A percentile compares a stretch with the other conserved stretches of the same genome.
Evolutionary conservation across 2,888 invertebrate species (phyloP).

Genomic region (Acanthococcus lagerstroemiae): DNA sequence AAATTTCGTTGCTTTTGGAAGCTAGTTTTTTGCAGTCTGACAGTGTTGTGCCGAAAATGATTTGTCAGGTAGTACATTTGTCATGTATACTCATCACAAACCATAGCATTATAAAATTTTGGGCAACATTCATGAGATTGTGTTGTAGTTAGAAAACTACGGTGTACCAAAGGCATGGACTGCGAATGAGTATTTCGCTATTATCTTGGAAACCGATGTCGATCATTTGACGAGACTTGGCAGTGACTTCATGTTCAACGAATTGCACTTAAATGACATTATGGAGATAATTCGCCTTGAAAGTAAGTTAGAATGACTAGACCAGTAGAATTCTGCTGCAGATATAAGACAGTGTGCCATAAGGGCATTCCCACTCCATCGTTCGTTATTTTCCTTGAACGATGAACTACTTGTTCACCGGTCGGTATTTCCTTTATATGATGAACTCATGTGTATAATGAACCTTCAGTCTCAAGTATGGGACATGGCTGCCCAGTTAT

Average conservation of each 20-base stretch:
- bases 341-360: no score
- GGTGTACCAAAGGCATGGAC: constrained; percentile 73
- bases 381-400: background rate
- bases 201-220: constrained; percentile 66
- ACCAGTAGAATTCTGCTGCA: no score
- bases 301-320: constrained; percentile 56
- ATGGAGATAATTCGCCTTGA: constrained; percentile 64
- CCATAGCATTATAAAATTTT: no score
- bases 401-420: background rate
- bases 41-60: background rate
- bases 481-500: no score
- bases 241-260: constrained; percentile 58
- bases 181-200: constrained; percentile 59
- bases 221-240: constrained; percentile 62
- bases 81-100: no score
- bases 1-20: constrained; percentile 29
- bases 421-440: no score
- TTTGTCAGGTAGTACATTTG: constrained; percentile 2
- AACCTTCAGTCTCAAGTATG: no score
- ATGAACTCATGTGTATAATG: no score
- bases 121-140: constrained; percentile 6
- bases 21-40: constrained; percentile 17
- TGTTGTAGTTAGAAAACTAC: constrained; percentile 61
- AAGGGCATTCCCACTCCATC: no score
- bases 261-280: constrained; percentile 65